These are phyloP conservation scores for Plumapathes pennacea DNA, from an alignment of 92 coral and sea anemone species.

Conservation along the genomic window DNA sequence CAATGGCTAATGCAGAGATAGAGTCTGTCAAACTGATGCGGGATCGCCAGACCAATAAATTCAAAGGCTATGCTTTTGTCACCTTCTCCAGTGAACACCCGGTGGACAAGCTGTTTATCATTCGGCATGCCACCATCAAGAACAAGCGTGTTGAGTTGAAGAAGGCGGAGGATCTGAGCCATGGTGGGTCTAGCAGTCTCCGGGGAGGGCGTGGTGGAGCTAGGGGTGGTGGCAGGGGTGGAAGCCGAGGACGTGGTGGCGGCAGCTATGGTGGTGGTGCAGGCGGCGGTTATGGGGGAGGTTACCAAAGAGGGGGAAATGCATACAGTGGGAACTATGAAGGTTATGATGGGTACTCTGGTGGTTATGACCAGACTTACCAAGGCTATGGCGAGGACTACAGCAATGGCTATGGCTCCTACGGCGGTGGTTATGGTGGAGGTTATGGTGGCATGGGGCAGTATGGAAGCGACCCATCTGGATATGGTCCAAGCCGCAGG, in stretches of 20 bases:
- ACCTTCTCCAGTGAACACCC: conserved; percentile 76
- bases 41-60: conserved; percentile 53
- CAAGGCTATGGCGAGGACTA: conserved; percentile 10
- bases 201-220: conserved; percentile 60
- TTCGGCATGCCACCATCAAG: conserved; percentile 56
- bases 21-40: conserved; percentile 55
- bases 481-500: conserved; percentile 81
- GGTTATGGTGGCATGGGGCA: conserved; percentile 53
- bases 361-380: conserved; percentile 6
- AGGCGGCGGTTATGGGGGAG: conserved; percentile 29
- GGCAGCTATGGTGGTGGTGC: conserved; percentile 39
- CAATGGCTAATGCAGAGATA: conserved; percentile 57
- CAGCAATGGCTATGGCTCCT: background rate
- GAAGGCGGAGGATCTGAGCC: conserved; percentile 82
- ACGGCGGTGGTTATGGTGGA: conserved; percentile 26
- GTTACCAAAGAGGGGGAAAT: conserved; percentile 22
- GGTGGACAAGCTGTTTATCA: conserved; percentile 85
- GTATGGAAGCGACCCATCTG: conserved; percentile 63
- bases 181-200: conserved; percentile 46
- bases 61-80: conserved; percentile 79
- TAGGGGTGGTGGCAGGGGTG: conserved; percentile 44
- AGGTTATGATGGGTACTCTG: conserved; percentile 6
- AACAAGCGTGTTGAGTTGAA: conserved; percentile 77
- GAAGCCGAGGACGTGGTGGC: conserved; percentile 44
- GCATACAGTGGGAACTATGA: conserved; percentile 18